phyloP scores from a whole-genome alignment of 2,797 vertebrate species.

The Steatocranus sp. region DNA sequence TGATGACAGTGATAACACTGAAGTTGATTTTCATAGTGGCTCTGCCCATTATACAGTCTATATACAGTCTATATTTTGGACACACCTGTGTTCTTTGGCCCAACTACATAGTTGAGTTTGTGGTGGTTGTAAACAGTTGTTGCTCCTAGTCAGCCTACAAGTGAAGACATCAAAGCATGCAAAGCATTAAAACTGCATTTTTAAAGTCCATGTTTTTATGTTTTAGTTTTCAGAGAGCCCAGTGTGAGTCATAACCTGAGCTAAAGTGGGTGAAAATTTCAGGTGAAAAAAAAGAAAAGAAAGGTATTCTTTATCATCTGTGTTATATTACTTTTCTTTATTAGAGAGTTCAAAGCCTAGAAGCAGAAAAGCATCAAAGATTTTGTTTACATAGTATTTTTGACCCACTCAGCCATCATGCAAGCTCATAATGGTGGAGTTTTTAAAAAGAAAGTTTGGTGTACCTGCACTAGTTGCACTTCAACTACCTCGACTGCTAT shows the following conservation, averaged over 20 bases:
- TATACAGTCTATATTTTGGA: not conserved
- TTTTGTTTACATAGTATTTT: not conserved
- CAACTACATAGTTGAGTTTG: not conserved
- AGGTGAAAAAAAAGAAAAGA: not conserved
- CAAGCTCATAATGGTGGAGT: not conserved
- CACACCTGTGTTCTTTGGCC: not conserved
- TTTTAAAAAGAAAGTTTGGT: conserved; percentile 14
- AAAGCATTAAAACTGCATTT: not conserved
- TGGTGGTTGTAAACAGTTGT: not conserved
- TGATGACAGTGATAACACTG: not conserved
- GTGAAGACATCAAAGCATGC: not conserved
- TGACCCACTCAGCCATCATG: not conserved
- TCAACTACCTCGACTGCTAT: not conserved
- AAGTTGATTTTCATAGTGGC: not conserved
- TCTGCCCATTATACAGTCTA: not conserved
- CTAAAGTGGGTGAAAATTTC: not conserved
- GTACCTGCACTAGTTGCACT: conserved; percentile 8
- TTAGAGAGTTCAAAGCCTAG: not conserved
- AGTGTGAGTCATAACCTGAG: not conserved
- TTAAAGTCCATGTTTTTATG: not conserved
- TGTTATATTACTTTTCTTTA: not conserved
- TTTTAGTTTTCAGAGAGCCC: not conserved
- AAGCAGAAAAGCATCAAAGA: not conserved
- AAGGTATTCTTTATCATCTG: not conserved
- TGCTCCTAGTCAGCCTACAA: not conserved